These are phyloP conservation scores for Syngnathus typhle DNA, from an alignment of 2,113 vertebrate species.

Conservation along the genomic window DNA sequence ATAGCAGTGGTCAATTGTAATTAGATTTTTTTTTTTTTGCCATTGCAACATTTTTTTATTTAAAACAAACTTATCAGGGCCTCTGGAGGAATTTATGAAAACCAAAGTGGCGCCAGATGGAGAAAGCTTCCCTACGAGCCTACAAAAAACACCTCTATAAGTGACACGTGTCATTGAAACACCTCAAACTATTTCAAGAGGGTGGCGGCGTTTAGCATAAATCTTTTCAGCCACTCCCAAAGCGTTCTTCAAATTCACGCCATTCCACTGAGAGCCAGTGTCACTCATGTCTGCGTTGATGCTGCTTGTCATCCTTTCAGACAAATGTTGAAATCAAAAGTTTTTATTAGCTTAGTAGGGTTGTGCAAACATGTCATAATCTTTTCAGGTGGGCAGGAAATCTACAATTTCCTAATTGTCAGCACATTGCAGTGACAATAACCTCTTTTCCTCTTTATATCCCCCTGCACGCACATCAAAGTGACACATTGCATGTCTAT, in stretches of 20 bases:
- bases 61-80: no score
- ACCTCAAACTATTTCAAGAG: not conserved
- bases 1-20: no score
- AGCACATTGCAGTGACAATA: no score
- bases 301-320: not conserved
- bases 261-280: constrained; percentile 19
- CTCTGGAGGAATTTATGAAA: no score
- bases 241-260: constrained; percentile 19
- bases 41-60: no score
- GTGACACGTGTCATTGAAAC: not conserved
- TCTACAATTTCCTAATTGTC: not conserved
- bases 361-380: not conserved
- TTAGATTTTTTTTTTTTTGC: no score
- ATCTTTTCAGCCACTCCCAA: not conserved
- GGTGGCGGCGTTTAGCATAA: not conserved
- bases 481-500: not conserved
- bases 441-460: no score
- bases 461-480: not conserved
- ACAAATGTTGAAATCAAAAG: not conserved
- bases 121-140: no score
- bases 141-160: no score
- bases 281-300: not conserved
- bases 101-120: no score
- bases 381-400: not conserved
- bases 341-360: not conserved